phyloP scores from a whole-genome alignment of 92 coral and sea anemone species.

The Epizoanthus ramosus region DNA sequence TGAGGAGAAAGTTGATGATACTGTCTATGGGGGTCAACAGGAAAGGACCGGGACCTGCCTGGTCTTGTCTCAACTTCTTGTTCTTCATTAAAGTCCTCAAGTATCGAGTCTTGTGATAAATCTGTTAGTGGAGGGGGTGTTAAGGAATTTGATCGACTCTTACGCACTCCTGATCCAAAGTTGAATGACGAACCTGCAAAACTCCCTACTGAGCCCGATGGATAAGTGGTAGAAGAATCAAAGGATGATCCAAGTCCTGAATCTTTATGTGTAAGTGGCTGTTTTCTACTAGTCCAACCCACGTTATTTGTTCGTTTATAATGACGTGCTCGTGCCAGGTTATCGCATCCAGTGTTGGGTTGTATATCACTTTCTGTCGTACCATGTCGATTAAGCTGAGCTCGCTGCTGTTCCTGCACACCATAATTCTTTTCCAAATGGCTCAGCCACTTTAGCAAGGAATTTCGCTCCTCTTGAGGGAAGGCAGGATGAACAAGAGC shows the following conservation, averaged over 20 bases:
- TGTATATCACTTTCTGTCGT: constrained; percentile 69
- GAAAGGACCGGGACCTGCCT: constrained; percentile 99
- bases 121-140: constrained; percentile 89
- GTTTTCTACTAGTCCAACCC: constrained; percentile 78
- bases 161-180: constrained; percentile 55
- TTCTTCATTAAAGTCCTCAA: constrained; percentile 71
- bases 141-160: constrained; percentile 78
- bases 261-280: constrained; percentile 87
- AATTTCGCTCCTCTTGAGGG: constrained; percentile 83
- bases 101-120: constrained; percentile 71
- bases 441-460: constrained; percentile 88
- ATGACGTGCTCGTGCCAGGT: constrained; percentile 78
- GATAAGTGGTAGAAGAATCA: constrained; percentile 63
- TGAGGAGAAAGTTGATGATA: constrained; percentile 92
- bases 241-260: constrained; percentile 95
- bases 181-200: constrained; percentile 55
- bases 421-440: constrained; percentile 84
- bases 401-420: constrained; percentile 76
- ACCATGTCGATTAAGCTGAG: constrained; percentile 46
- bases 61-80: constrained; percentile 85
- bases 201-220: constrained; percentile 47
- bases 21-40: constrained; percentile 92
- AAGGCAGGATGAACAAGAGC: constrained; percentile 99
- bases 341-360: constrained; percentile 86
- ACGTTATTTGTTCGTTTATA: constrained; percentile 69